Conservation (phyloP, 1,140 invertebrate genomes). For the Calosoma granatense region DNA sequence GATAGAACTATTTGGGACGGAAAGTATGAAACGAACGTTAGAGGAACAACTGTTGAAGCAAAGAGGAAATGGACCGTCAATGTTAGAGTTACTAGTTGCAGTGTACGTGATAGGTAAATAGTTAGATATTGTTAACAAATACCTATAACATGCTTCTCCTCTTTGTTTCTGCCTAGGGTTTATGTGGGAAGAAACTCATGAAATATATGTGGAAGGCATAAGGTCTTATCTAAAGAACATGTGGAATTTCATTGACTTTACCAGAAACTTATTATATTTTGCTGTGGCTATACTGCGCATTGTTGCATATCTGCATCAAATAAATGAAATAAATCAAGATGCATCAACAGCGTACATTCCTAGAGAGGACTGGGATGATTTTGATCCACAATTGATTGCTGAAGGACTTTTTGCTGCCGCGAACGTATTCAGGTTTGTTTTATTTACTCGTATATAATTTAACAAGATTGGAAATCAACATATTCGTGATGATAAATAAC, state of each 20-base stretch:
- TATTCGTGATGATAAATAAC: too few relatives aligned
- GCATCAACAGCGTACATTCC: constrained; percentile 59
- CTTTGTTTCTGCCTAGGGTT: constrained; percentile 52
- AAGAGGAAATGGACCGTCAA: constrained; percentile 65
- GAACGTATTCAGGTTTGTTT: constrained; percentile 69
- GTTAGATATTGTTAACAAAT: constrained; percentile 8
- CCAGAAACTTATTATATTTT: constrained; percentile 76
- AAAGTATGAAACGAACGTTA: constrained; percentile 47
- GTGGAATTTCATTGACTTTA: constrained; percentile 96
- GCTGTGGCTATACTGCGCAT: constrained; percentile 63
- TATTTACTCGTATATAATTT: constrained; percentile 1
- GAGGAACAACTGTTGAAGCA: constrained; percentile 53
- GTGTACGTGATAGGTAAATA: constrained; percentile 63
- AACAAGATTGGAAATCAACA: neutral
- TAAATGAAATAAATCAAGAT: constrained; percentile 50
- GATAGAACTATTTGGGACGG: constrained; percentile 58
- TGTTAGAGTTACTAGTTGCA: constrained; percentile 65
- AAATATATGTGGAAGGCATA: constrained; percentile 77
- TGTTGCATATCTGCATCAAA: constrained; percentile 68
- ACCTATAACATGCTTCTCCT: neutral
- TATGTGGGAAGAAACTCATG: constrained; percentile 83
- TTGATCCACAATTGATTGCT: constrained; percentile 88
- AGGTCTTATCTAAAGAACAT: constrained; percentile 77
- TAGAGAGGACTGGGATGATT: constrained; percentile 81
- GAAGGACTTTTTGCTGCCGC: constrained; percentile 92